Evolutionary conservation across 1,140 invertebrate species (phyloP).

Genomic region (Meloidogyne floridensis): DNA sequence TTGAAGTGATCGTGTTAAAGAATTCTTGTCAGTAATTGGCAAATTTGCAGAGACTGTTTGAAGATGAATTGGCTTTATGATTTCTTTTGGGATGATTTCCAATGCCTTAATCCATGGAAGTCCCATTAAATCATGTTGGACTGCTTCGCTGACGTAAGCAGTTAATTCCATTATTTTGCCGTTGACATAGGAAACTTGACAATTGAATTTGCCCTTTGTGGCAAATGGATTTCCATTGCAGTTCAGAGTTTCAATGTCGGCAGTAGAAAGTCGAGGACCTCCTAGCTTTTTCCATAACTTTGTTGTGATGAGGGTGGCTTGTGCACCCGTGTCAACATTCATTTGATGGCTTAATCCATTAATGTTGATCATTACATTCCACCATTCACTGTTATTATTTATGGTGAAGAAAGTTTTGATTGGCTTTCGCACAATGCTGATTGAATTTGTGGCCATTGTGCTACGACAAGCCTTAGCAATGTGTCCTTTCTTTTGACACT

Average conservation of each 20-base stretch:
- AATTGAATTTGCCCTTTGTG: no score
- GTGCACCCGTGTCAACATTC: no score
- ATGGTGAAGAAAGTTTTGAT: background rate
- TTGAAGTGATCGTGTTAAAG: no score
- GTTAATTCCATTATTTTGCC: no score
- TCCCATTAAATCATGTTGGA: background rate
- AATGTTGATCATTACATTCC: background rate
- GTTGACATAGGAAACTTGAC: no score
- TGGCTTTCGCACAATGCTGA: background rate
- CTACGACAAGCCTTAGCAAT: slow-evolving; percentile 8
- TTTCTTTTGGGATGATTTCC: slow-evolving; percentile 7
- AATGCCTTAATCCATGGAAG: slow-evolving; percentile 7
- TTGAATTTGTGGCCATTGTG: background rate
- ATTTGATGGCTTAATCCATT: background rate
- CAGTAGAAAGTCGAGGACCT: no score
- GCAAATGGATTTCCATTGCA: no score
- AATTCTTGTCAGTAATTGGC: no score
- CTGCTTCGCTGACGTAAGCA: background rate
- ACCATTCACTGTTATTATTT: background rate
- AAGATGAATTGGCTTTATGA: background rate
- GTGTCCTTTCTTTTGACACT: slow-evolving; percentile 1
- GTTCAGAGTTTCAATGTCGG: no score
- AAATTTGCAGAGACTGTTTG: no score
- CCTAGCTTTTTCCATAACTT: no score
- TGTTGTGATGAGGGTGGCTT: no score